Evolutionary conservation across 2,888 invertebrate species (phyloP).

Genomic region (Mesodorylaimus sp.): DNA sequence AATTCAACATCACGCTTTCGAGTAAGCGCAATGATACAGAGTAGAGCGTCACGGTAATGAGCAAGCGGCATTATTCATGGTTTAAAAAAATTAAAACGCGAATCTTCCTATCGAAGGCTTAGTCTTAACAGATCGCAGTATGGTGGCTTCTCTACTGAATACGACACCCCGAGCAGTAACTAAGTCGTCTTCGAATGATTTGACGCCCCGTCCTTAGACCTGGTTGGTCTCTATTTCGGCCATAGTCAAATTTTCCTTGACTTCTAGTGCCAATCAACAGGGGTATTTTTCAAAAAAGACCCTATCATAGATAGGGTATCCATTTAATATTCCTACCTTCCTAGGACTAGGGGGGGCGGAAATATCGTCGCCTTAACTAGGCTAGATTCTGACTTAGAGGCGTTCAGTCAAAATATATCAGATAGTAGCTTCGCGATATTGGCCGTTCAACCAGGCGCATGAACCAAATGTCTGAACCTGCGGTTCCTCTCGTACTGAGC

Average conservation of each 20-base stretch:
- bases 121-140: constrained; percentile 46
- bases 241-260: too few species aligned
- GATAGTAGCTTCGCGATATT: constrained; percentile 49
- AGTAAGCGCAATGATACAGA: too few species aligned
- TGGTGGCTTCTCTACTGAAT: constrained; percentile 43
- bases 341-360: constrained; percentile 11
- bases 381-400: constrained; percentile 45
- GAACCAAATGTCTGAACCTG: constrained; percentile 45
- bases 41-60: too few species aligned
- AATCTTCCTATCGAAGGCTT: constrained; percentile 33
- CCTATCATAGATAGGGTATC: neutral
- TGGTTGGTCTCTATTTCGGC: constrained; percentile 27
- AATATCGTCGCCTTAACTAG: constrained; percentile 37
- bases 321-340: neutral
- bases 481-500: constrained; percentile 35
- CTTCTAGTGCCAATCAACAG: too few species aligned
- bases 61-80: too few species aligned
- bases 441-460: constrained; percentile 45
- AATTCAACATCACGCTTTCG: too few species aligned
- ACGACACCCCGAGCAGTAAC: constrained; percentile 44
- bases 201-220: constrained; percentile 42
- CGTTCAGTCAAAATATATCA: constrained; percentile 43
- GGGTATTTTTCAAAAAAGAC: neutral
- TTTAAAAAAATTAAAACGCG: too few species aligned
- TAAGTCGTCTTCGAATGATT: constrained; percentile 46